Base-by-base conservation (phyloP, 2,888 invertebrate species). In the Carpatolechia fugitivella region DNA sequence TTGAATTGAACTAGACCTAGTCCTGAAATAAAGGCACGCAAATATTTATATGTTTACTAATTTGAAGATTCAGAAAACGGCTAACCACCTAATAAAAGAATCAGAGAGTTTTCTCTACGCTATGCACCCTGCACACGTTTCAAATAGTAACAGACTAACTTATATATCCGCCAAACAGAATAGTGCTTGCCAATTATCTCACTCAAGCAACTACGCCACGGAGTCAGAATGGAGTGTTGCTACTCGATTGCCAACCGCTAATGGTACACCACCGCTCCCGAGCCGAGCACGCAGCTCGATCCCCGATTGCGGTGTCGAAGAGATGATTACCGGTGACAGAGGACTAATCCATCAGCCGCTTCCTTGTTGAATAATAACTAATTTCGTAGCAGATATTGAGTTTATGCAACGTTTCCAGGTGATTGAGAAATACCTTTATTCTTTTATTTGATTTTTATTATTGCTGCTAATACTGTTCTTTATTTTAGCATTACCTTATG, bases 311-410 rank as follows among this genome's bases (percentile, higher is more conserved):
- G 18, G 16, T 18, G 35, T 11, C 35, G 40, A 41, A 10, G 40
- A 41, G 40, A 11, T 20, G 40, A 41, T 41, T 41, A 41, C 40
- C 14, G 38, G 18, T 18, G 40, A 41, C 20, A 20, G 20, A 41
- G 40, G 40, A 20, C 40, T 41, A 41, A 41, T 20, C 20, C 40
- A 3, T 10, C 40, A 5, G 38, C 11, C 18, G 40, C 40, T 41
- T 41, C 40, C 40, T 41, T 41, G 18, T 41, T 41, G 40, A 41
- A 41, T 41, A 41, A 41, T 41, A 41, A 41, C 40, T 10, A 41
- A 18, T 18, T 41, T 41, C 18, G 16, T 20, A n/a, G 35, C 33
- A n/a, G n/a, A n/a, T n/a, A n/a, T 16, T 31, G 1, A 20, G 40
- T 18, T 41, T 41, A 18, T 18, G 18, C 40, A 20, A 41, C 40